Percentiles rank a stretch among this genome's conserved stretches.
Evolutionary conservation across 2,888 invertebrate genomes (phyloP).

Genomic region (Watsonalla binaria): DNA sequence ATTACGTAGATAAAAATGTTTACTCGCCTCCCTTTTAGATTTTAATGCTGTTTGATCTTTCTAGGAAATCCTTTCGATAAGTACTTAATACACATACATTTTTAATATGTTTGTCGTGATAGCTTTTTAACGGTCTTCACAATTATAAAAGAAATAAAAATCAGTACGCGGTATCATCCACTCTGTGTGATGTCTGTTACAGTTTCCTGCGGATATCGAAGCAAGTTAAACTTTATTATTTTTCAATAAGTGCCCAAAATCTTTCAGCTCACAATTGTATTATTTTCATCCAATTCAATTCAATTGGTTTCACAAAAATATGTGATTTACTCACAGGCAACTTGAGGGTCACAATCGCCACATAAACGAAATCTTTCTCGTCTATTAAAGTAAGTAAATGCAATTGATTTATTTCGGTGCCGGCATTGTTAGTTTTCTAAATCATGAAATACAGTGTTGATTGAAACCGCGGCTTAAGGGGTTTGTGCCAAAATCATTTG

Average conservation of each 20-base stretch:
- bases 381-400: neutral
- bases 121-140: too few species aligned
- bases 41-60: too few species aligned
- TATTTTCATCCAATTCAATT: neutral
- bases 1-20: too few species aligned
- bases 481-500: too few species aligned
- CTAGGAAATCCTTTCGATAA: too few species aligned
- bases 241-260: neutral
- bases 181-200: conserved; percentile 5
- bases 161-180: neutral
- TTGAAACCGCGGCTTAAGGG: too few species aligned
- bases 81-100: too few species aligned
- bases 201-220: conserved; percentile 5
- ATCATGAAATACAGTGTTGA: too few species aligned
- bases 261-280: neutral
- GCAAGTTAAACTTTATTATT: neutral
- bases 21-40: too few species aligned
- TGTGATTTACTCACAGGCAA: neutral
- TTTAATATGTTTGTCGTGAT: too few species aligned
- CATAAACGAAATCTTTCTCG: neutral
- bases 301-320: neutral
- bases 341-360: neutral
- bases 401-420: neutral
- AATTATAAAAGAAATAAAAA: too few species aligned
- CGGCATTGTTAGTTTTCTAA: too few species aligned